Percentiles rank a stretch among this genome's conserved stretches.
Conservation (phyloP, 2,113 vertebrate species). For the Dryoscopus gambensis region DNA sequence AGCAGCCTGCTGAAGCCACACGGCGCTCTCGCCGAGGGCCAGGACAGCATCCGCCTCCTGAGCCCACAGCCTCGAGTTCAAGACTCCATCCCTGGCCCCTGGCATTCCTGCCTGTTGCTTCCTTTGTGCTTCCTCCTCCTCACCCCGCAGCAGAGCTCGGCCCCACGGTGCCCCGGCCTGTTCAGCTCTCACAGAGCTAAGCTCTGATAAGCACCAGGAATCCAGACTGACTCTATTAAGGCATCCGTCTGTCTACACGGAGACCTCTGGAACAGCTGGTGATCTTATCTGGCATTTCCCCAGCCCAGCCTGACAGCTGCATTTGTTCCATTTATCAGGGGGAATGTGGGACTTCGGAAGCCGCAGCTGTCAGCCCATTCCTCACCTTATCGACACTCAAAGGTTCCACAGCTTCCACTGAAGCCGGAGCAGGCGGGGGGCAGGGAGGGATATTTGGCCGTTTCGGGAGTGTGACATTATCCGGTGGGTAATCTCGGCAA, state of each 20-base stretch:
- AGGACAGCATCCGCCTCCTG: not conserved
- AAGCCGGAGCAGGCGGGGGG: not conserved
- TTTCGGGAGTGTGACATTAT: slow-evolving; percentile 66
- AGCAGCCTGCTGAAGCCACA: slow-evolving; percentile 6
- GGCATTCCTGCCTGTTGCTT: slow-evolving; percentile 54
- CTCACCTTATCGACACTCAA: slow-evolving; percentile 70
- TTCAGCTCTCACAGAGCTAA: slow-evolving; percentile 65
- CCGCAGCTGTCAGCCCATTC: slow-evolving; percentile 65
- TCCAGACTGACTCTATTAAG: slow-evolving; percentile 64
- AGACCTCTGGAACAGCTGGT: slow-evolving; percentile 70
- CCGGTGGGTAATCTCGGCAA: slow-evolving; percentile 5
- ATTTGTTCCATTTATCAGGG: slow-evolving; percentile 73
- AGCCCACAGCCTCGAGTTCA: not conserved
- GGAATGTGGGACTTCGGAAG: slow-evolving; percentile 45
- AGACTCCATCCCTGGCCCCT: not conserved
- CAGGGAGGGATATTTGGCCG: not conserved
- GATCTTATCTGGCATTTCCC: slow-evolving; percentile 74
- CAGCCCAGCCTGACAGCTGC: slow-evolving; percentile 72
- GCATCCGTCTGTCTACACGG: slow-evolving; percentile 61
- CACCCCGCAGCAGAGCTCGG: not conserved
- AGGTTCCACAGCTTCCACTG: slow-evolving; percentile 52
- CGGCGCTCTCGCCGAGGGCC: not conserved
- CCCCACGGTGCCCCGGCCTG: not conserved
- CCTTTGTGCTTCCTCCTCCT: not conserved
- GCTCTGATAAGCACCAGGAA: slow-evolving; percentile 55